Evolutionary conservation across 92 coral and sea anemone genomes (phyloP).

Genomic region (Palythoa heliodiscus): DNA sequence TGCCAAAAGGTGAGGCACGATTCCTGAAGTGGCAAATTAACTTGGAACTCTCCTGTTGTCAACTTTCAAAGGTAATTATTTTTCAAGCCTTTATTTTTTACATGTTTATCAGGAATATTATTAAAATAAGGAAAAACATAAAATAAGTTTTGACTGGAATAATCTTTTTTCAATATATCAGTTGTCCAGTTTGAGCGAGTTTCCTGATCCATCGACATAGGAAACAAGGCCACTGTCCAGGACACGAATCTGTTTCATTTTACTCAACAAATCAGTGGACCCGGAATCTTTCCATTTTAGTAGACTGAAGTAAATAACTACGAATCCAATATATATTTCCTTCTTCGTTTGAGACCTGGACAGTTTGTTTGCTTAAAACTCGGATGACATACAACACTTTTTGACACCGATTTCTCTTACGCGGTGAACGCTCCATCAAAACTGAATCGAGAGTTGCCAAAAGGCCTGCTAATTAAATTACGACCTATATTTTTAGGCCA

Average conservation of each 20-base stretch:
- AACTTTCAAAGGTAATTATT: neutral
- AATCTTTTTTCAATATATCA: neutral
- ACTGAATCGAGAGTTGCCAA: neutral
- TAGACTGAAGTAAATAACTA: neutral
- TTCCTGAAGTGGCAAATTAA: neutral
- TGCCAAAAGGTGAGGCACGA: too few species aligned
- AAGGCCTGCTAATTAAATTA: too few species aligned
- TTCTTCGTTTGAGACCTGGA: neutral
- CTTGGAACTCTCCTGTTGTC: neutral
- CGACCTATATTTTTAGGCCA: neutral
- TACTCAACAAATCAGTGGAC: neutral
- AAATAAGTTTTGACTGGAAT: neutral
- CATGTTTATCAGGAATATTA: too few species aligned
- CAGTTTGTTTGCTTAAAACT: conserved; percentile 10
- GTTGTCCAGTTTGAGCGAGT: neutral
- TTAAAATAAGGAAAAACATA: neutral
- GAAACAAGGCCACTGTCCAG: neutral
- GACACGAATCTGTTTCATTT: neutral
- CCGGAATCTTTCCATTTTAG: neutral
- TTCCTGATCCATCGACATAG: neutral
- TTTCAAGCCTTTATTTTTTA: neutral
- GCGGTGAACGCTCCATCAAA: neutral
- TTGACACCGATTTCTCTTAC: conserved; percentile 13
- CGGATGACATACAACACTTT: conserved; percentile 12
- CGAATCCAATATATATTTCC: neutral